Evolutionary conservation across 2,113 vertebrate genomes (phyloP), one percentile per base, ranked within the genome.

Genomic region (Mirza zaza): DNA sequence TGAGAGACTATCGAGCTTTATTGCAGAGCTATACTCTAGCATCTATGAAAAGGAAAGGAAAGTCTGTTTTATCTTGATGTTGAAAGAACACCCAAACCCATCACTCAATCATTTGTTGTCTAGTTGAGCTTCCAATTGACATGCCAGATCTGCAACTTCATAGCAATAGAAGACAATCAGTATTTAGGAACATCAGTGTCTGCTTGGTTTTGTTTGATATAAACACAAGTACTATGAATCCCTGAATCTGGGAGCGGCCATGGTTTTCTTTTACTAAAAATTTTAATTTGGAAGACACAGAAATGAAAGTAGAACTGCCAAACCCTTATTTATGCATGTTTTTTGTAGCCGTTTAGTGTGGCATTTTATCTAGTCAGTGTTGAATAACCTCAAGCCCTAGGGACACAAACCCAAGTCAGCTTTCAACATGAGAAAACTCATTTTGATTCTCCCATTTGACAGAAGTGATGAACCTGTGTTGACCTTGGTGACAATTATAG

Each of bases 401-500:
- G 67, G 73, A 94, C 48, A 39, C 87, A 94, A 67, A 81, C 48
- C 45, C 21, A 86, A 83, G 81, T 90, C 95, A 94, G 82, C 73
- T 88, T 94, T 97, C 76, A 68, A 94, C 71, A 71, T 42, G 65
- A 95, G 70, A 97, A 97, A 97, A 95, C 70, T 97, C 55, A 91
- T 94, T 96, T 95, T 96, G 67, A 94, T 95, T 82, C 21, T 6
- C 29, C 42, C 27, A 27, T 91, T 92, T 98, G 97, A 98, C 96
- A 98, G 97, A 95, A 80, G 87, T 97, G 92, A 82, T 1, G n/a
- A 67, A 80, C 91, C 76, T 95, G 6, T 71, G 71, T 39, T 96
- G 97, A 96, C 80, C 90, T 94, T n/a, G 45, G 55, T 96, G 94
- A 97, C 96, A 97, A 70, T 95, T 95, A 86, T 29, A 95, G 77